These are phyloP conservation scores for Podilymbus podiceps DNA, from an alignment of 2,113 vertebrate species.

Conservation along the genomic window DNA sequence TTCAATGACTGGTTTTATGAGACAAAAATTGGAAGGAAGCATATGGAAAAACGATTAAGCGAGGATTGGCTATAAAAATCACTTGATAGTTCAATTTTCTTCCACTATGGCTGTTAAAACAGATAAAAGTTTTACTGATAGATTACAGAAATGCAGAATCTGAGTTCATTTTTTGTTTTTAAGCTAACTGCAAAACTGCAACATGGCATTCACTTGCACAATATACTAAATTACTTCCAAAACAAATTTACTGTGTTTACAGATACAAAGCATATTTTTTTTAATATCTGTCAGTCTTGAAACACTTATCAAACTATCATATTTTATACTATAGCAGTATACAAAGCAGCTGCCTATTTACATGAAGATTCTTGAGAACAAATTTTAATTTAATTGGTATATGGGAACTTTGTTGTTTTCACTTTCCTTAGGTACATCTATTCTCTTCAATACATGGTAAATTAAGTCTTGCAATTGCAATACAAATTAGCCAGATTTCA, in stretches of 20 bases:
- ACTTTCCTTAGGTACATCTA: neutral
- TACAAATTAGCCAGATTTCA: neutral
- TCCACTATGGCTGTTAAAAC: neutral
- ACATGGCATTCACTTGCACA: neutral
- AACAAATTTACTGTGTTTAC: neutral
- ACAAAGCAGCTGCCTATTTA: neutral
- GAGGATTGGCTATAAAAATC: neutral
- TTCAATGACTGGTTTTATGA: neutral
- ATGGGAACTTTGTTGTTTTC: neutral
- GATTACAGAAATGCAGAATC: neutral
- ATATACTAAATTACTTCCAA: neutral
- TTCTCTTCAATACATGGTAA: neutral
- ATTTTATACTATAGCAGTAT: neutral
- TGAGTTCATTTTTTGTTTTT: neutral
- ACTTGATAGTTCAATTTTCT: neutral
- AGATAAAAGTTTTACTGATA: neutral
- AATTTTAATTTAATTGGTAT: neutral
- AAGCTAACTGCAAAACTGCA: neutral
- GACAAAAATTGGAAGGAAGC: neutral
- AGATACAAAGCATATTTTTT: neutral
- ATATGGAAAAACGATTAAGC: neutral
- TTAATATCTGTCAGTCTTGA: neutral
- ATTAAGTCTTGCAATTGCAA: neutral
- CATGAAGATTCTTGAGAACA: accelerated
- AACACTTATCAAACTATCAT: neutral